Evolutionary conservation across 2,113 vertebrate genomes (phyloP).

Genomic region (Psephotus haematonotus): DNA sequence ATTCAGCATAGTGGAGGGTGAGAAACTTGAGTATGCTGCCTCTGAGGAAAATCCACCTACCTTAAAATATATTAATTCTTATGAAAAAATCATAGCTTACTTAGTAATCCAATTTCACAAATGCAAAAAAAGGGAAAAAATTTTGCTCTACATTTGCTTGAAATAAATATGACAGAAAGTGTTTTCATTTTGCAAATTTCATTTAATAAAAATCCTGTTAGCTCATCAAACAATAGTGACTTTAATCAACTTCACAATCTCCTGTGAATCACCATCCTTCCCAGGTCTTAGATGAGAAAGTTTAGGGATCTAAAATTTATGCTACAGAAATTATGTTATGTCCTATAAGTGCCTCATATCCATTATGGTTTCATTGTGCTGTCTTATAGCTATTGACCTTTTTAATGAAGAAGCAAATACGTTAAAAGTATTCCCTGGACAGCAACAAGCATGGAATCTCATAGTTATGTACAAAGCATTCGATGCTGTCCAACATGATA

Average conservation of each 20-base stretch:
- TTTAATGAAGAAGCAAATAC: neutral
- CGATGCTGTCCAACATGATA: too few species aligned
- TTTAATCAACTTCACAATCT: neutral
- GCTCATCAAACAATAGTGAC: neutral
- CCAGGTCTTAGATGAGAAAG: neutral
- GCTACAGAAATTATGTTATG: neutral
- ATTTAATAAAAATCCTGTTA: neutral
- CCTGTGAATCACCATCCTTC: neutral
- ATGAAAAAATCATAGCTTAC: neutral
- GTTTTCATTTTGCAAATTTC: neutral
- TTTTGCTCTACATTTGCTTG: neutral
- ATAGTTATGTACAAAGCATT: neutral
- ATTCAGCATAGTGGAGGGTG: accelerated
- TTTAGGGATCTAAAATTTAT: neutral
- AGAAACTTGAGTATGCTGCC: neutral
- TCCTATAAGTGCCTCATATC: neutral
- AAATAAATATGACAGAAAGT: neutral
- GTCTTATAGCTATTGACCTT: neutral
- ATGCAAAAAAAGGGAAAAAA: accelerated
- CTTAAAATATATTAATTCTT: neutral
- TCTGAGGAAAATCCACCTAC: neutral
- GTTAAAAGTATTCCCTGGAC: neutral
- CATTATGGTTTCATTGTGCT: neutral
- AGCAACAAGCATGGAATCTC: neutral
- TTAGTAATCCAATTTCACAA: neutral